phyloP scores from a whole-genome alignment of 2,888 invertebrate genomes.

The Spatulosminthurus flaviceps region DNA sequence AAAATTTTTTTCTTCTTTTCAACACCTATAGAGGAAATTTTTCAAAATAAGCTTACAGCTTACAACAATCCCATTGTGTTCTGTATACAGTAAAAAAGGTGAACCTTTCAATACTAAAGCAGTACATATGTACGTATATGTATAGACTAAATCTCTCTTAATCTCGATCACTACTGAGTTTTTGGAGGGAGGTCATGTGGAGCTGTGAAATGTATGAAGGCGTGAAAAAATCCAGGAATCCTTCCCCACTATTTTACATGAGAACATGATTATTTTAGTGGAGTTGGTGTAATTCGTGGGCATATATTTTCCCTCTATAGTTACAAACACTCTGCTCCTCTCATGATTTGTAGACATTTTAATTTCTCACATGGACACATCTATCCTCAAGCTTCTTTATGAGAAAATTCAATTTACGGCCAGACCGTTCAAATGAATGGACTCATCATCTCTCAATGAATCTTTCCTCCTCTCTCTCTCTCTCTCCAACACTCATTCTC shows the following conservation, averaged over 20 bases:
- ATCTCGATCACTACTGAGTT: not conserved
- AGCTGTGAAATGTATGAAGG: no score
- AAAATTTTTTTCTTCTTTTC: no score
- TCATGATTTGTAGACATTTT: constrained; percentile 18
- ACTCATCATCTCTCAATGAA: constrained; percentile 22
- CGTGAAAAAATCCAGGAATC: constrained; percentile 14
- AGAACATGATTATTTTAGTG: constrained; percentile 22
- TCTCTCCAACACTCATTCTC: no score
- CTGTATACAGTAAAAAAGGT: no score
- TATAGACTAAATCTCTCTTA: not conserved
- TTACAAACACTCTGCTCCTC: not conserved
- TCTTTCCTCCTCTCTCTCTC: not conserved
- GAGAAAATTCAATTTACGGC: constrained; percentile 26
- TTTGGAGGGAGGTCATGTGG: no score
- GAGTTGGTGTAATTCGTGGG: constrained; percentile 33
- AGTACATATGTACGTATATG: not conserved
- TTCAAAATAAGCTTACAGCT: no score
- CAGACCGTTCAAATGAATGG: constrained; percentile 26
- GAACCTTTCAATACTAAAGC: not conserved
- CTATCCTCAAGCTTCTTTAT: constrained; percentile 29
- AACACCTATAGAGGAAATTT: no score
- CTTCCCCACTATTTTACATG: no score
- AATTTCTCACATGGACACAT: constrained; percentile 1
- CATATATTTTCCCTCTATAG: not conserved
- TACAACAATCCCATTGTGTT: no score